Base-by-base conservation (phyloP, 2,113 vertebrate genomes). In the Melozone crissalis region DNA sequence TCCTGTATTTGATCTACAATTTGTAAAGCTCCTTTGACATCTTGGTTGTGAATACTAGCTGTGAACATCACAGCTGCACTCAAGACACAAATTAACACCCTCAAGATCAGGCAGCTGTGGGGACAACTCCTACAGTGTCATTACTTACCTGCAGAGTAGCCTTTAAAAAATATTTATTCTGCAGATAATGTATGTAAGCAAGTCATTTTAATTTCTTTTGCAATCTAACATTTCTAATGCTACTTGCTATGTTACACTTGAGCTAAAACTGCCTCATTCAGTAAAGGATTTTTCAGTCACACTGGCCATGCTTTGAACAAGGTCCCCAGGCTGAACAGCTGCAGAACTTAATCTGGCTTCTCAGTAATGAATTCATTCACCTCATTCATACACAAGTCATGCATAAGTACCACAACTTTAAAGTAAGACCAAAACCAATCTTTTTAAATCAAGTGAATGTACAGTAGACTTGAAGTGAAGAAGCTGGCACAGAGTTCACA, bases 261-360 rank as follows among this genome's bases (percentile, higher is more conserved):
- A 92, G 90, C 90, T 90, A 89, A 91, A 96, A 95, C 87, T 89
- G 87, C 84, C 96, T 96, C 44, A 37, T 95, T 96, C 95, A 92
- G 79, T 63, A 94, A 95, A 94, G 90, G 87, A 93, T 96, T 96
- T 95, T 98, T 95, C 77, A 78, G 89, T 84, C 47, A 76, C 55
- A 89, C 89, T 76, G 90, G 47, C 73, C 91, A 61, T 46, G 90
- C 95, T 95, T 93, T 93, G 82, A 93, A 93, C 83, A 44, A 90
- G 94, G 76, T 98, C 96, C 91, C 91, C 75, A 86, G 96, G 96
- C 95, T 74, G 95, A 98, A 96, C 97, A 98, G 97, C 97, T 98
- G 97, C 97, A 95, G 94, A 98, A 97, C 87, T 96, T 98, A 96
- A 97, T 97, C 97, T 97, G 84, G 87, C 96, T 97, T 97, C 81